Percentiles rank a stretch among this genome's conserved stretches.
Conservation (phyloP, 2,113 vertebrate genomes). For the Bujurquina vittata region DNA sequence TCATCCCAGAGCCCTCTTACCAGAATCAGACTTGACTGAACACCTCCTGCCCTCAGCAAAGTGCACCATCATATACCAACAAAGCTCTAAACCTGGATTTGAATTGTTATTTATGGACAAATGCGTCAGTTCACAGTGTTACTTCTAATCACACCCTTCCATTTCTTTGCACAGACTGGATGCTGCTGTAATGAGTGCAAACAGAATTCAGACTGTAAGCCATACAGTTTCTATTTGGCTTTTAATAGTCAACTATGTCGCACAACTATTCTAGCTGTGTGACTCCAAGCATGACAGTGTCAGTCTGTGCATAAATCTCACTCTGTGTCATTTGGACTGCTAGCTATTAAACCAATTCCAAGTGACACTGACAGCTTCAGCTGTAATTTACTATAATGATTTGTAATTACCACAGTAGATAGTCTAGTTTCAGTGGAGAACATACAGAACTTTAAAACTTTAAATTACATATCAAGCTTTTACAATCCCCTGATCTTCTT, state of each 20-base stretch:
- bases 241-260: neutral
- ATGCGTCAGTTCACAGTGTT: neutral
- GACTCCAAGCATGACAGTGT: neutral
- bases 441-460: neutral
- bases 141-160: neutral
- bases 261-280: no score
- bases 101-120: neutral
- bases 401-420: neutral
- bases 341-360: neutral
- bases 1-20: conserved; percentile 59
- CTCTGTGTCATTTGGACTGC: neutral
- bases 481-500: neutral
- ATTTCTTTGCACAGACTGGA: neutral
- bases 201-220: neutral
- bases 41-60: conserved; percentile 47
- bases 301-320: neutral
- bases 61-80: neutral
- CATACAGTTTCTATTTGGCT: neutral
- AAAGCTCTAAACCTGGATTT: neutral
- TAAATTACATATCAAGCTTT: neutral
- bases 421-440: neutral
- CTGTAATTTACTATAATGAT: neutral
- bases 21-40: conserved; percentile 62
- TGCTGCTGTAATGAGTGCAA: neutral
- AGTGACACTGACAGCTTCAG: neutral